phyloP scores from a whole-genome alignment of 2,888 invertebrate species.

The Netelia inedita region DNA sequence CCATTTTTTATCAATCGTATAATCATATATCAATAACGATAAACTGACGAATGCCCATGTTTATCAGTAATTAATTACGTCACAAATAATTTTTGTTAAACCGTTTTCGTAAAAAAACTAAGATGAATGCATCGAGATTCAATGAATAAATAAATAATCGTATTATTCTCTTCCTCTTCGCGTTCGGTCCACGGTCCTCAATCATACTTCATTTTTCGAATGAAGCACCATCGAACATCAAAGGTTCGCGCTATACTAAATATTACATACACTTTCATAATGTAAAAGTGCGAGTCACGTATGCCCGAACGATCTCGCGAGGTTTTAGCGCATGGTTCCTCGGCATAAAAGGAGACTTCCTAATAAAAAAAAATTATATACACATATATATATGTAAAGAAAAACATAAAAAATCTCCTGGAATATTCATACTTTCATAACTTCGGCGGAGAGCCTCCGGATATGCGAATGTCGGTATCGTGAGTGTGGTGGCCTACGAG shows the following conservation, averaged over 20 bases:
- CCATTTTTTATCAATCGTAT: not conserved
- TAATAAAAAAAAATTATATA: constrained; percentile 73
- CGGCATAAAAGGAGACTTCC: constrained; percentile 74
- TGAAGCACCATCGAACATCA: constrained; percentile 78
- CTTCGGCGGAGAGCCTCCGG: constrained; percentile 60
- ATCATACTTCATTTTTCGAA: constrained; percentile 72
- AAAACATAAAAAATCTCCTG: constrained; percentile 70
- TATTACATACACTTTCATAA: constrained; percentile 73
- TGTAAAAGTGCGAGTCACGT: constrained; percentile 70
- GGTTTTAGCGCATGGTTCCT: constrained; percentile 67
- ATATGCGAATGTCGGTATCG: constrained; percentile 35
- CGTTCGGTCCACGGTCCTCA: constrained; percentile 67
- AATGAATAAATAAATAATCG: not conserved
- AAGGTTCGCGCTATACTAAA: constrained; percentile 68
- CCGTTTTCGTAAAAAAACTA: no score
- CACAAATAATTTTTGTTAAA: no score
- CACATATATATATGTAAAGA: not conserved
- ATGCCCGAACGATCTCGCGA: constrained; percentile 55
- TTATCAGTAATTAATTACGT: no score
- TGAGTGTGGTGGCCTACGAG: constrained; percentile 44
- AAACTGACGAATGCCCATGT: not conserved
- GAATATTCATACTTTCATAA: constrained; percentile 78
- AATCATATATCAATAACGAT: not conserved
- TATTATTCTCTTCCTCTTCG: constrained; percentile 51
- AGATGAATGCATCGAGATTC: no score